A percentile compares a stretch with the other conserved stretches of the same genome.
Conservation (phyloP, 2,888 invertebrate species). For the Heliconius aoede region DNA sequence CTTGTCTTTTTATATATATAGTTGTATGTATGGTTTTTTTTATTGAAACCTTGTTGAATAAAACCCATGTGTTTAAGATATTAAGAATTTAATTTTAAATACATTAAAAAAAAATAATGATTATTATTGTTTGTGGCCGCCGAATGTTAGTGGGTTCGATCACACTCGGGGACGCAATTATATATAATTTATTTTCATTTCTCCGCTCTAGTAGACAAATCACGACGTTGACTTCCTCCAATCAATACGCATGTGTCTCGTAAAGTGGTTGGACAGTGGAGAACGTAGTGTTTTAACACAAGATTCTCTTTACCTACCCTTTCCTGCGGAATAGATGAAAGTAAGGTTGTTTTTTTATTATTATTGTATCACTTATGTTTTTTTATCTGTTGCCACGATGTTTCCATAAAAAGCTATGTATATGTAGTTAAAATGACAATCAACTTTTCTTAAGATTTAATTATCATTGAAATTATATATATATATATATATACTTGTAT, state of each 20-base stretch:
- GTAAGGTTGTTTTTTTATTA: no score
- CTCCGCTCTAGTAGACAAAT: background rate
- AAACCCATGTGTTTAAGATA: background rate
- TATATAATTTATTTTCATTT: background rate
- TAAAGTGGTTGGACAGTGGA: no score
- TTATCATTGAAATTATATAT: slow-evolving; percentile 32
- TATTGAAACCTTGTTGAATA: slow-evolving; percentile 31
- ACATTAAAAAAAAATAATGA: background rate
- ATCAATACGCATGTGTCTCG: no score
- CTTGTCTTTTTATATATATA: slow-evolving; percentile 50
- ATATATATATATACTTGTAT: slow-evolving; percentile 19
- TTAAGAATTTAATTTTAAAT: background rate
- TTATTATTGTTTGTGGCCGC: background rate
- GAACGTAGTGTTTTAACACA: no score
- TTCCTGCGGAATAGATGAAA: background rate
- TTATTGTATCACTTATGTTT: no score
- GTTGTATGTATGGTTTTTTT: slow-evolving; percentile 29
- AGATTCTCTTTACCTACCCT: no score
- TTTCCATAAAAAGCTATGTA: slow-evolving; percentile 21
- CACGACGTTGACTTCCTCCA: background rate
- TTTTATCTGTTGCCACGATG: slow-evolving; percentile 1
- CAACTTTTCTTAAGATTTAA: slow-evolving; percentile 28
- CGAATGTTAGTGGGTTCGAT: background rate
- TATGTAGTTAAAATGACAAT: slow-evolving; percentile 18
- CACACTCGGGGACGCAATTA: background rate